Percentiles rank a stretch among this genome's conserved stretches.
These are phyloP conservation scores for Harpagifer antarcticus DNA, from an alignment of 2,797 vertebrate genomes.

Conservation along the genomic window DNA sequence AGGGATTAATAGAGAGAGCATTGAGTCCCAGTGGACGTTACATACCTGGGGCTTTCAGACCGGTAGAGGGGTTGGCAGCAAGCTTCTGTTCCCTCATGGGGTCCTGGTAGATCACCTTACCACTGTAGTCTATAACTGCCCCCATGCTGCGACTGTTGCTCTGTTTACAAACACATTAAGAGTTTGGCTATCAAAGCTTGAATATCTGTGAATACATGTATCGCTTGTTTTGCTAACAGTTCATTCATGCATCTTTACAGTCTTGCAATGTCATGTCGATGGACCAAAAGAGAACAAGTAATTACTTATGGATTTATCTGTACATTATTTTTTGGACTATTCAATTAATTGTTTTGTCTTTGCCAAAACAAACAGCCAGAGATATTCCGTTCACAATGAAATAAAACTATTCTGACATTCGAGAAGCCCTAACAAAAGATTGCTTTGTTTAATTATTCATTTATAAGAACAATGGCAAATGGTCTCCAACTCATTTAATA, in stretches of 20 bases:
- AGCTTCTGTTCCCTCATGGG: conserved; percentile 91
- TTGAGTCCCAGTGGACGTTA: conserved; percentile 44
- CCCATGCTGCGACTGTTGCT: conserved; percentile 91
- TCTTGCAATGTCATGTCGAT: no score
- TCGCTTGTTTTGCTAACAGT: background rate
- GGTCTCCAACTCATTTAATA: no score
- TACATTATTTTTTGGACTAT: no score
- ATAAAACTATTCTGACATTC: background rate
- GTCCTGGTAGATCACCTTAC: conserved; percentile 95
- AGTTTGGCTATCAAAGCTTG: background rate
- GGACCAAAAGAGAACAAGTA: no score
- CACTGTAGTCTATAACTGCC: conserved; percentile 93
- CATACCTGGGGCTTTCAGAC: conserved; percentile 91
- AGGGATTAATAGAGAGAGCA: conserved; percentile 36
- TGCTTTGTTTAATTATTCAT: no score
- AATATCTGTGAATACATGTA: background rate
- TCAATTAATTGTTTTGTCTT: no score
- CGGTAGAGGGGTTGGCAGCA: conserved; percentile 85
- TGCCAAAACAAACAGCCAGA: background rate
- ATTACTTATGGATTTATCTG: no score
- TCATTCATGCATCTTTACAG: no score
- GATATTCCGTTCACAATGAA: background rate
- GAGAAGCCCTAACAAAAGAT: background rate
- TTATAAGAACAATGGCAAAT: no score
- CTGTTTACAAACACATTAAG: conserved; percentile 79